Base-by-base conservation (phyloP, 1,140 invertebrate genomes). In the Trichogramma pretiosum region DNA sequence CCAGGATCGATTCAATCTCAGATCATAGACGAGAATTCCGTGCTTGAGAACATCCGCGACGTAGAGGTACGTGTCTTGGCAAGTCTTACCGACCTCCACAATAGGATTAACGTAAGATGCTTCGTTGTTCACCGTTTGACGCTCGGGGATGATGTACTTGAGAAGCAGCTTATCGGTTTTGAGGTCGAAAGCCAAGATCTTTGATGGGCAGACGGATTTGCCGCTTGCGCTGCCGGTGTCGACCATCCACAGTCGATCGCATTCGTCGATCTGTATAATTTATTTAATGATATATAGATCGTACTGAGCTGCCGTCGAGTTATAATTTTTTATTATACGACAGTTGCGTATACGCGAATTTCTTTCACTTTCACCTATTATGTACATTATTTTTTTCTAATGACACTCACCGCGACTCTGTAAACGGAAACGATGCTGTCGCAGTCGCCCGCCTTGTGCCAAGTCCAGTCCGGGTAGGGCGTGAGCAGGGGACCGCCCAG, bases 181-280 rank as follows among this genome's bases (percentile, higher is more conserved):
- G 2, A 79, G 63, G 61, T 79, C 70, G 48, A 79, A 80, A 24
- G 77, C 75, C 17, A 80, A 55, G 8, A 80, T 66, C 55, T 79
- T 77, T 5, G 72, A 60, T 0, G 72, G 72, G 51, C 78, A 80
- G 14, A 68, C 51, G 13, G 71, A 51, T 1, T 60, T 56, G 1
- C 61, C 58, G 2, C 63, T 61, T 5, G 69, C 67, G 40, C 72
- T 70, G 9, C 77, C 78, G 0, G 69, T 55, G 50, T 79, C 78
- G 59, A 78, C 70, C 13, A 78, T 67, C 78, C 78, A 80, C 23
- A 80, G 60, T 26, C 77, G 72, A 56, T 77, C 67, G 59, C 77
- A 79, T 50, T 74, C 70, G 55, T 79, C 78, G 35, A 77, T 77
- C 79, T 81, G 62, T 33, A 11, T 28, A 28, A n/a, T n/a, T n/a